Evolutionary conservation across 2,797 vertebrate genomes (phyloP), one percentile per base, ranked within the genome.

Genomic region (Florisuga fusca): DNA sequence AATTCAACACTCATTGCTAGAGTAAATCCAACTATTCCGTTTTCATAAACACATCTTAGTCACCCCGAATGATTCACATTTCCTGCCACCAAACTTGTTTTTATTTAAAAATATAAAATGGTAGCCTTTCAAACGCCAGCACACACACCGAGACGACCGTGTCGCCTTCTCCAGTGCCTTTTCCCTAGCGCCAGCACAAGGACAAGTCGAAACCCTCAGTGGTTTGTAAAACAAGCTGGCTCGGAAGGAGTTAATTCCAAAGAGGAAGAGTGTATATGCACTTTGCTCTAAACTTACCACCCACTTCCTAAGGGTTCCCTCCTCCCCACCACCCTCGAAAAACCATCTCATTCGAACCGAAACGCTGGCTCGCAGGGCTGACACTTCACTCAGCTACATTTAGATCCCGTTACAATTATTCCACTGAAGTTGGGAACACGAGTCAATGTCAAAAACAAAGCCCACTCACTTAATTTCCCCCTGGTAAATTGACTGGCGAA

Each of bases 231-330:
- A 26, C 85, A 33, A 43, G 61, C 88, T 90, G 97, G 97, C 88
- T 96, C 76, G 36, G 95, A 95, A 97, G 95, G 97, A 98, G 97
- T 98, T 97, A 98, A 98, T 94, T 62, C 66, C 95, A 87, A 95
- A 97, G 88, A 97, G 97, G 96, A 98, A 98, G 97, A 97, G 93
- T 90, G 97, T 94, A 84, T 90, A 94, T 84, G 96, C 95, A 96
- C 96, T 98, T 97, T 97, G 98, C 96, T 97, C 97, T 96, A 98
- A 98, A 98, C 98, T 98, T 98, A 97, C 97, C 97, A 97, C 96
- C 97, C 97, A 97, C 96, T 98, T 98, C 95, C 96, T 97, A 96
- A 98, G 95, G 96, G 94, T 94, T 96, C 92, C 97, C 89, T 96
- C 95, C 97, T 96, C 97, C 96, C 95, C 94, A 33, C 58, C 89